Conservation (phyloP, 2,113 vertebrate species). For the Mustelus asterias region DNA sequence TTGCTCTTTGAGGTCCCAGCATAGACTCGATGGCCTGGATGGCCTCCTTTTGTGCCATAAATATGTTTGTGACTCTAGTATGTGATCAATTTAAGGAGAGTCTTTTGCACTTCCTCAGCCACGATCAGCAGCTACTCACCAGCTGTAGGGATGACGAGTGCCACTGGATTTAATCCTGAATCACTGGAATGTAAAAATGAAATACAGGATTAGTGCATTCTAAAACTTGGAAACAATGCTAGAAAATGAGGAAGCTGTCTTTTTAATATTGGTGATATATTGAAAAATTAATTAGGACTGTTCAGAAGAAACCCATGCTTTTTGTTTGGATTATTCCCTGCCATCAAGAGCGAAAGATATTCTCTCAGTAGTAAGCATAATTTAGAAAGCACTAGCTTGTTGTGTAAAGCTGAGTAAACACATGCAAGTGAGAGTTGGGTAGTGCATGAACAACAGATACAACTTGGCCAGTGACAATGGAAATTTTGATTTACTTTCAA, state of each 20-base stretch:
- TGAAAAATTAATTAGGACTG: not conserved
- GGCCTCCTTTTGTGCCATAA: not conserved
- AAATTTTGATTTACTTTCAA: not conserved
- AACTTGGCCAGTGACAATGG: not conserved
- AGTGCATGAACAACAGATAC: not conserved
- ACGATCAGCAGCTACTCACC: conserved; percentile 56
- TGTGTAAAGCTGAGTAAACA: not conserved
- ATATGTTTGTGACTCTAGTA: not conserved
- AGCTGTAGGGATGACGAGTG: conserved; percentile 79
- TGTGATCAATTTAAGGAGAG: not conserved
- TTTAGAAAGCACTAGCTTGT: not conserved
- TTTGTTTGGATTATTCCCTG: not conserved
- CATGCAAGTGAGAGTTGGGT: not conserved
- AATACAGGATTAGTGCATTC: not conserved
- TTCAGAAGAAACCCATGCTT: not conserved
- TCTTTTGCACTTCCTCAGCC: not conserved
- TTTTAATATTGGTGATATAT: not conserved
- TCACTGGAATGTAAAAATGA: conserved; percentile 64
- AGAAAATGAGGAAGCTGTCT: not conserved
- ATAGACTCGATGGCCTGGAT: too few species aligned
- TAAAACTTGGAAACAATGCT: not conserved
- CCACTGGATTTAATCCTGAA: conserved; percentile 78
- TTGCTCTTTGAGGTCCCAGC: not conserved
- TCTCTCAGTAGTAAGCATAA: not conserved
- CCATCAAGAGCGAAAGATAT: not conserved